phyloP scores from a whole-genome alignment of 1,140 invertebrate species.

The Lasioglossum baleicum region DNA sequence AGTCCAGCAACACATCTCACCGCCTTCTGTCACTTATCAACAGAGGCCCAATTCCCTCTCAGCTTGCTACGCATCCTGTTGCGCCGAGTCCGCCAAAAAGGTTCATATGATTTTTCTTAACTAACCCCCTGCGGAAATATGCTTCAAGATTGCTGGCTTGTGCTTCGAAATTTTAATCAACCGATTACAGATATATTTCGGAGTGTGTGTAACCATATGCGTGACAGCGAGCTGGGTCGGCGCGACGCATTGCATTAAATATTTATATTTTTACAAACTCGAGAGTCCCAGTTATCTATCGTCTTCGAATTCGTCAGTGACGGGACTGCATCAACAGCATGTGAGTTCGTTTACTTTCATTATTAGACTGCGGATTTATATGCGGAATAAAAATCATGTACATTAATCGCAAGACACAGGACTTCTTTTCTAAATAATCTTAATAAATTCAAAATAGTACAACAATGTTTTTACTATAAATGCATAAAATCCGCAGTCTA shows the following conservation, averaged over 20 bases:
- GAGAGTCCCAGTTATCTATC: constrained; percentile 63
- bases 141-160: too few relatives aligned
- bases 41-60: constrained; percentile 65
- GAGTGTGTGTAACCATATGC: constrained; percentile 90
- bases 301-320: constrained; percentile 74
- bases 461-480: too few relatives aligned
- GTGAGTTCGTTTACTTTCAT: constrained; percentile 52
- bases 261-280: constrained; percentile 85
- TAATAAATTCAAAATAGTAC: too few relatives aligned
- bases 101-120: constrained; percentile 39
- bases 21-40: constrained; percentile 65
- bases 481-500: too few relatives aligned
- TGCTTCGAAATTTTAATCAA: too few relatives aligned
- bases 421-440: too few relatives aligned
- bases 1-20: constrained; percentile 63
- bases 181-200: constrained; percentile 89
- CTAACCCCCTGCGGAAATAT: too few relatives aligned
- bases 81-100: constrained; percentile 76
- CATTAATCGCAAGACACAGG: too few relatives aligned
- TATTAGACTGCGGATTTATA: too few relatives aligned
- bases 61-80: constrained; percentile 74
- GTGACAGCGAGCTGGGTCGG: constrained; percentile 94
- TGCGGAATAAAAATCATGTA: too few relatives aligned
- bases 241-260: constrained; percentile 92
- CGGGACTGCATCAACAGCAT: constrained; percentile 78